phyloP scores from a whole-genome alignment of 2,797 vertebrate species.

The Emydoidea blandingii region DNA sequence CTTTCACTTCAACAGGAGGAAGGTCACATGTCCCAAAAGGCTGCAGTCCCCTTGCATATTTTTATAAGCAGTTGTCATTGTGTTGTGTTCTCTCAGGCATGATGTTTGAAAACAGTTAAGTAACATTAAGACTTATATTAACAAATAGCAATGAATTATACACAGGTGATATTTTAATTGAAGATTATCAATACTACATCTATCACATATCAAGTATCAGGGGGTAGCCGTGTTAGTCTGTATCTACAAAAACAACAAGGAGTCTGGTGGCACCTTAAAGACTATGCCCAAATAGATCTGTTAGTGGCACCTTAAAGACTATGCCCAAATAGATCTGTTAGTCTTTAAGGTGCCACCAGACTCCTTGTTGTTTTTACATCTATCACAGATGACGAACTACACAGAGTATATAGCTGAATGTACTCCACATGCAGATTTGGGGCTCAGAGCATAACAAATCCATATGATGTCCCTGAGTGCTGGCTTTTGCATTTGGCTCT shows the following conservation, averaged over 20 bases:
- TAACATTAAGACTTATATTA: not conserved
- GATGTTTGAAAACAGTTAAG: conserved; percentile 32
- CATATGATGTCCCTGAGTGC: not conserved
- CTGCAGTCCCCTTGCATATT: not conserved
- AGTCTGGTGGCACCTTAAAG: too few relatives aligned
- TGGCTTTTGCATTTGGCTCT: conserved; percentile 3
- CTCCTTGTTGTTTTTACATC: not conserved
- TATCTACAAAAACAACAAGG: too few relatives aligned
- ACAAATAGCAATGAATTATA: conserved; percentile 11
- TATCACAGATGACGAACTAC: not conserved
- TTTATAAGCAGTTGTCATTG: conserved; percentile 38
- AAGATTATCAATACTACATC: not conserved
- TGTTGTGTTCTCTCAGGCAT: not conserved
- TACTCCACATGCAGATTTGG: not conserved
- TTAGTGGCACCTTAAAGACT: too few relatives aligned
- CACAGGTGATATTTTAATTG: conserved; percentile 2
- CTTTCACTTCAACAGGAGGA: not conserved
- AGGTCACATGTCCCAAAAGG: conserved; percentile 32
- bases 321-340: too few relatives aligned
- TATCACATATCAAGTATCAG: not conserved
- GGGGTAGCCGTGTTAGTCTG: too few relatives aligned
- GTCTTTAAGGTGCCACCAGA: too few relatives aligned
- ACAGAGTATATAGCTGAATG: not conserved
- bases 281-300: too few relatives aligned
- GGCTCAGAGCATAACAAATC: conserved; percentile 17